Evolutionary conservation across 2,888 invertebrate species (phyloP), one percentile per base, ranked within the genome.

Genomic region (Sepiola atlantica): DNA sequence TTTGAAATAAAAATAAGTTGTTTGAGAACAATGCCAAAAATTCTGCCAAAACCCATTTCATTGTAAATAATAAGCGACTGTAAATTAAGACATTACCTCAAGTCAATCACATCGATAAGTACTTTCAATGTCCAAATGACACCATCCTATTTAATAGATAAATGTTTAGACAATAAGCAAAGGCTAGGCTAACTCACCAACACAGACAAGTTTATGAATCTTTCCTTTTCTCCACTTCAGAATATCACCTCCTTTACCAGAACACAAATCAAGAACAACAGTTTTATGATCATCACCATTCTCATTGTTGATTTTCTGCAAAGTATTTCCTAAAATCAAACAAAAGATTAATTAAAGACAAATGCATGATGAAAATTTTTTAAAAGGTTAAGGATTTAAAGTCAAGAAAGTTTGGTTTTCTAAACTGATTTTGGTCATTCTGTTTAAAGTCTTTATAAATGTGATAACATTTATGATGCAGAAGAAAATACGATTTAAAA

Each of bases 241-340:
- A 77, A 99, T 98, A 97, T 99, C 99, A 3, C 99, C 99, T 35
- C 99, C 99, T 98, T 99, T 99, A 1, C 99, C 99, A 97, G 99
- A 99, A 96, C 99, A 99, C 98, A 99, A 98, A 97, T 99, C 99
- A 94, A 99, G 97, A 0, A 99, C 98, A 12, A 97, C 95, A 61
- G 94, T 92, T 32, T 94, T 94, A 54, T 95, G 93, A 90, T 95
- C 95, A 18, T 95, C 93, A 18, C 94, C 91, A 35, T 92, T 94
- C n/a, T 96, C 96, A 21, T 94, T 91, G 93, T 96, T 95, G 28
- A 97, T 95, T 98, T 98, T 96, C 98, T 98, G 93, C 98, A 98
- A 97, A 98, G 98, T 95, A 97, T 98, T 96, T 98, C 97, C 97
- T 98, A 98, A 95, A 96, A 97, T 97, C 45, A 94, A 91, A 92